Evolutionary conservation across 2,888 invertebrate species (phyloP), one percentile per base, ranked within the genome.

Genomic region (Dynastes grantii): DNA sequence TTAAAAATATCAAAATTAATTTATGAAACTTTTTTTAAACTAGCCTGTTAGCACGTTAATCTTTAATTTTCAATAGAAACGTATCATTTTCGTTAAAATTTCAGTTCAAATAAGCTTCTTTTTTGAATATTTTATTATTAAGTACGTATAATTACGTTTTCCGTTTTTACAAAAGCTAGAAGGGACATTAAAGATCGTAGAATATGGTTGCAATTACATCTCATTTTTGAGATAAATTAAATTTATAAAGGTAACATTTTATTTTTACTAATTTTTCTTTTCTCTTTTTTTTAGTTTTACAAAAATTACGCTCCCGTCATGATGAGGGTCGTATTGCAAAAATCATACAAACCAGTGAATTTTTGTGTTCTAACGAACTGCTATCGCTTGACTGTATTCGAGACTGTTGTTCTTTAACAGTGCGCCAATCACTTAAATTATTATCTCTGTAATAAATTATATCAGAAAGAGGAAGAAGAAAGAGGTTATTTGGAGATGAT

Each of bases 341-440:
- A 40, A 9, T 58, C 37, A 16, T 73, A n/a, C 58, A 58, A 73
- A 58, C 73, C 73, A 58, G 73, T 73, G 73, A 58, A 45, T 37
- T 32, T 58, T 45, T 73, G 73, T 73, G 73, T 16, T 58, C 40
- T 29, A 29, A 40, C 40, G 73, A 58, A 22, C 40, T 55, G 11
- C 58, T 73, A n/a, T 61, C 5, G 8, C 16, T 40, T 73, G 58
- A 73, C 73, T 61, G 73, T 58, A 37, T 73, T 73, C 29, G 37
- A 73, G 73, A 73, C 73, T 32, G 55, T 68, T 16, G 49, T 40
- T 55, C 73, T 73, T 73, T 73, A 73, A 73, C 73, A 73, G 73
- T 61, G 73, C 73, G 58, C 58, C 22, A 58, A 73, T 22, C 40
- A 45, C 40, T 58, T 73, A 55, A 58, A 13, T 73, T 32, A 5